Conservation (phyloP, 2,113 vertebrate genomes). For the Malurus cyaneus region DNA sequence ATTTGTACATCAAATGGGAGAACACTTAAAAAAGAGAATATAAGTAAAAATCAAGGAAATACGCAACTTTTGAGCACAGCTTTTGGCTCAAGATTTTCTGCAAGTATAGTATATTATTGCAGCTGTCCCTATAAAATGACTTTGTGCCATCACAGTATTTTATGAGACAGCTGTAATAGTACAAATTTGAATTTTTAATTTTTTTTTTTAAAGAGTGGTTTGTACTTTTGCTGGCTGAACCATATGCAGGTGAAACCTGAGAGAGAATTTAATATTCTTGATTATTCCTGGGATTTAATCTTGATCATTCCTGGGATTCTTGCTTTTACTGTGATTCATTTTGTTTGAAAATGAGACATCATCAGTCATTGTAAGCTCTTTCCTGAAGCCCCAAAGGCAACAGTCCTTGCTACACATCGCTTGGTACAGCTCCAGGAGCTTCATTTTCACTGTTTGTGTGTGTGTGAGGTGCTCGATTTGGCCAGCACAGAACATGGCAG, state of each 20-base stretch:
- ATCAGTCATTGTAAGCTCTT: background rate
- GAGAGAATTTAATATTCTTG: background rate
- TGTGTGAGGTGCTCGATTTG: fast-evolving
- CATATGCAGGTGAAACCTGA: background rate
- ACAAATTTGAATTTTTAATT: background rate
- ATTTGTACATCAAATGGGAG: background rate
- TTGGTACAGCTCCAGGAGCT: fast-evolving
- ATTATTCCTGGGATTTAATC: background rate
- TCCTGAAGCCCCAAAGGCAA: background rate
- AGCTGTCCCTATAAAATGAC: background rate
- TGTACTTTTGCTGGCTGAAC: background rate
- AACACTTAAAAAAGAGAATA: background rate
- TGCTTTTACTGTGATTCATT: background rate
- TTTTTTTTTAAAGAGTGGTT: background rate
- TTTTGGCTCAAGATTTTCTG: background rate
- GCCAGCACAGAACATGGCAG: background rate
- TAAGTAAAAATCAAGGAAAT: background rate
- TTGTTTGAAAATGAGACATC: background rate
- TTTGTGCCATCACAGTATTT: background rate
- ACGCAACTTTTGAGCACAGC: background rate
- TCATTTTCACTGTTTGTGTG: background rate
- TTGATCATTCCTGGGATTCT: background rate
- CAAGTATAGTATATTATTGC: background rate
- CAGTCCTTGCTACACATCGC: fast-evolving
- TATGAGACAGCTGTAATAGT: background rate